Conservation (phyloP, 1,140 invertebrate genomes). For the Heliconius hermathena region DNA sequence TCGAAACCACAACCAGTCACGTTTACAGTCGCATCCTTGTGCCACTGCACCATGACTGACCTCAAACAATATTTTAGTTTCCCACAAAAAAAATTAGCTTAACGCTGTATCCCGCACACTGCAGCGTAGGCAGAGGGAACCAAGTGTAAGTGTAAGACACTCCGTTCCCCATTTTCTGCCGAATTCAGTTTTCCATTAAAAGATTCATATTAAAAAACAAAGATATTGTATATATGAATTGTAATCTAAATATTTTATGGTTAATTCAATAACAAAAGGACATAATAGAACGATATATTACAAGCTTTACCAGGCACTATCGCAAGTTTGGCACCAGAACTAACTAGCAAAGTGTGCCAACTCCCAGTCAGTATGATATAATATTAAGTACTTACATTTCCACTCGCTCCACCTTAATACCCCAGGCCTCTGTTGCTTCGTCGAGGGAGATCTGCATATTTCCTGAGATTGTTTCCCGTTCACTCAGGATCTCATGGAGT, state of each 20-base stretch:
- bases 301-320: background rate
- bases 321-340: conserved; percentile 21
- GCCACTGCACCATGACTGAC: no score
- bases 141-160: no score
- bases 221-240: background rate
- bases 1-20: no score
- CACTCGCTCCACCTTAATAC: conserved; percentile 97
- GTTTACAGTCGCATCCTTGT: no score
- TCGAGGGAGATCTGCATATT: conserved; percentile 93
- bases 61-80: background rate
- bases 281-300: background rate
- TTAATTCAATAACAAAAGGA: background rate
- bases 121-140: no score
- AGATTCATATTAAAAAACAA: background rate
- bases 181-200: background rate
- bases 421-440: conserved; percentile 97
- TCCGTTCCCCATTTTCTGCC: no score
- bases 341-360: conserved; percentile 24
- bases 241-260: background rate
- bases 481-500: conserved; percentile 96
- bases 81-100: no score
- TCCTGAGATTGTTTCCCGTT: conserved; percentile 95
- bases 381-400: conserved; percentile 90
- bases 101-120: no score
- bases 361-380: conserved; percentile 1